Evolutionary conservation across 2,888 invertebrate species (phyloP), one percentile per base, ranked within the genome.

Genomic region (Noctua janthe): DNA sequence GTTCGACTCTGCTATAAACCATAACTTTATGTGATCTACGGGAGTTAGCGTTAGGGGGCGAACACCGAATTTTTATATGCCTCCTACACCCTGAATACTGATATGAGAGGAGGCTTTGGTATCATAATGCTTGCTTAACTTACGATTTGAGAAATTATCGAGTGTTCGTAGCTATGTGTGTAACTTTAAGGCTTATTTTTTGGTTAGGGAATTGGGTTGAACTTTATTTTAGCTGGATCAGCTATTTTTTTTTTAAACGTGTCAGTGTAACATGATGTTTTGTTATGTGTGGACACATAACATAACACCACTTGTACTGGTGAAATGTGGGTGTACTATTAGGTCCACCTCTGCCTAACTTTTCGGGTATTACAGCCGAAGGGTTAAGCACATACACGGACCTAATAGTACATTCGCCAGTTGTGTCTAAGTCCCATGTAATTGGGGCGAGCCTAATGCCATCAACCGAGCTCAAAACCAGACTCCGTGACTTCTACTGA

Each of bases 21-120:
- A 93, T 92, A 94, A 93, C 92, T 94, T 94, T 95, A 94, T 94
- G 92, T 93, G 95, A 95, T 95, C 91, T 92, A 94, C 93, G 93
- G 92, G 94, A 92, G 86, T 91, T 80, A 91, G 87, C 91, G 90
- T 81, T 76, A 56, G 78, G 85, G 84, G 86, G 88, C 88, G 91
- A 90, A 90, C 89, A 91, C 91, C 91, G 94, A 93, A 93, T 94
- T 94, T 94, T 95, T 94, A 94, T 94, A 92, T 84, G 79, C 86
- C 84, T 82, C 82, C 91, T 77, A 89, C 88, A 90, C 84, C 86
- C 89, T 91, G 94, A 94, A 95, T 94, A 94, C 92, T 91, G 91
- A 95, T 81, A 81, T 70, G 87, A 74, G 87, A 69, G 71, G 43
- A 74, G 66, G 74, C 62, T 81, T 81, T 82, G 83, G 81, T 71